phyloP scores from a whole-genome alignment of 2,113 vertebrate species.

The Actenoides lindsayi region DNA sequence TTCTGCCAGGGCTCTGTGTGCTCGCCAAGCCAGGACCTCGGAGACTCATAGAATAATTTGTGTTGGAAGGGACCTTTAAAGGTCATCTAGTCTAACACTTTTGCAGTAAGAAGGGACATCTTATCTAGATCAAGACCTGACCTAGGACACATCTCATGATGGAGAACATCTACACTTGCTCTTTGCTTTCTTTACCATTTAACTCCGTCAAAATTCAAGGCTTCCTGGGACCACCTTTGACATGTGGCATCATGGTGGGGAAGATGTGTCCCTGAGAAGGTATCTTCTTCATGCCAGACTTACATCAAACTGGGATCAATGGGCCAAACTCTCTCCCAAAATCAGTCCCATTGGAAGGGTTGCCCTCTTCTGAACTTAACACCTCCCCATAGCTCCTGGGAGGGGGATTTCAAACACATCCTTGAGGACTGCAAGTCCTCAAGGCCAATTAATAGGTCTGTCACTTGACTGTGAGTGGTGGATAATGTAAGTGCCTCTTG shows the following conservation, averaged over 20 bases:
- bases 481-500: not conserved
- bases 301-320: not conserved
- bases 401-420: not conserved
- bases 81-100: not conserved
- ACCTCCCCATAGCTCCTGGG: not conserved
- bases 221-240: not conserved
- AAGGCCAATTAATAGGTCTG: not conserved
- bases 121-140: fast-evolving
- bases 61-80: not conserved
- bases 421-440: not conserved
- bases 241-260: fast-evolving
- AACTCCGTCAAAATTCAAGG: not conserved
- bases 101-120: not conserved
- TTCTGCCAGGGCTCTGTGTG: not conserved
- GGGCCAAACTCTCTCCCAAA: not conserved
- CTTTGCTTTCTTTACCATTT: not conserved
- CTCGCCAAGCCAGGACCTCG: not conserved
- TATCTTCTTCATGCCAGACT: not conserved
- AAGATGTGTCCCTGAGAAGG: not conserved
- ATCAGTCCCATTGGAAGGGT: not conserved
- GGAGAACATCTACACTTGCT: not conserved
- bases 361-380: not conserved
- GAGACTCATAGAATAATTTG: not conserved
- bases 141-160: fast-evolving
- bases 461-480: not conserved